Evolutionary conservation across 2,797 vertebrate species (phyloP).

Genomic region (Micropoecilia bifurca): DNA sequence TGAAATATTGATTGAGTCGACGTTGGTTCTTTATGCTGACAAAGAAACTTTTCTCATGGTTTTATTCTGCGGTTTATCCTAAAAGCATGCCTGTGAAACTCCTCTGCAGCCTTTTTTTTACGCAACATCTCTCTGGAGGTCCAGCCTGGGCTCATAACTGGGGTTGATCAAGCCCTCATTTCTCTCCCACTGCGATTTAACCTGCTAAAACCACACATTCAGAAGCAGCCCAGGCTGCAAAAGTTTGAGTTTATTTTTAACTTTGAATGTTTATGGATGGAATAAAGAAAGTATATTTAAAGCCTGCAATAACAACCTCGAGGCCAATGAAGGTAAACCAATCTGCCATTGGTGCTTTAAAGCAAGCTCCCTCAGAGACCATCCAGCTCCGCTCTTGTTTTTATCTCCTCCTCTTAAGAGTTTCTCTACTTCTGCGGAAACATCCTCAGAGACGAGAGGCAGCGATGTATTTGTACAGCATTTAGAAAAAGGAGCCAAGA

Average conservation of each 20-base stretch:
- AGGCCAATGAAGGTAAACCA: conserved; percentile 44
- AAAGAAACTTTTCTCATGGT: conserved; percentile 12
- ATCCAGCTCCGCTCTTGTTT: conserved; percentile 46
- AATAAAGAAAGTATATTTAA: conserved; percentile 61
- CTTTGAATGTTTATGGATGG: conserved; percentile 47
- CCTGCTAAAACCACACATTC: conserved; percentile 37
- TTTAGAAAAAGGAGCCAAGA: conserved; percentile 54
- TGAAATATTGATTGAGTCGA: conserved; percentile 17
- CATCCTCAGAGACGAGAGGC: conserved; percentile 49
- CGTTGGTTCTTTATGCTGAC: neutral
- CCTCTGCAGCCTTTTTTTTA: conserved; percentile 22
- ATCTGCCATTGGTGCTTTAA: conserved; percentile 54
- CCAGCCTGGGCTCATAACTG: conserved; percentile 18
- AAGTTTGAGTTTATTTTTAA: conserved; percentile 66
- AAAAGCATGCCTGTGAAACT: conserved; percentile 33
- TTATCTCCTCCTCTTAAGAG: conserved; percentile 31
- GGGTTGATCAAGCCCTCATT: conserved; percentile 26
- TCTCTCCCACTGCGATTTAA: conserved; percentile 22
- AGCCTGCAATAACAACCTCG: conserved; percentile 53
- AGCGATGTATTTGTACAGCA: conserved; percentile 69
- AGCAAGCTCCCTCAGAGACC: conserved; percentile 56
- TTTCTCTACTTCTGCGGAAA: conserved; percentile 47
- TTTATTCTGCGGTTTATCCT: conserved; percentile 16
- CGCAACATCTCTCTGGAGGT: conserved; percentile 16
- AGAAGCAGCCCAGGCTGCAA: neutral